Percentiles rank a stretch among this genome's conserved stretches.
phyloP scores from a whole-genome alignment of 92 coral and sea anemone species.

The Heteractis magnifica region DNA sequence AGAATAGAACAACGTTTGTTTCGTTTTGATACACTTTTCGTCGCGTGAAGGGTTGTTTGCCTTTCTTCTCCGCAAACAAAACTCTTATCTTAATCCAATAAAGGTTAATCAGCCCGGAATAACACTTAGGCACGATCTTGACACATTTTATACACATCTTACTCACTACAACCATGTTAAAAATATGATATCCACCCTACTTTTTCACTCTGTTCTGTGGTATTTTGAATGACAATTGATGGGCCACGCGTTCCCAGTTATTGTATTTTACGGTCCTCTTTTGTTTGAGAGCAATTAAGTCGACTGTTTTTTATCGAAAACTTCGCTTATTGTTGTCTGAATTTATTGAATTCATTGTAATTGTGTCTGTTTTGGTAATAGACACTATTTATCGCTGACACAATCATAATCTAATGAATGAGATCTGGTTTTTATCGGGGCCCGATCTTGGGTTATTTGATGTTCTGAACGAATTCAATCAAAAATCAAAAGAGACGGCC shows the following conservation, averaged over 20 bases:
- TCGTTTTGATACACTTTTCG: constrained; percentile 1
- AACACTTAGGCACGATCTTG: constrained; percentile 42
- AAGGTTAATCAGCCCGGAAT: constrained; percentile 32
- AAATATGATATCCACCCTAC: neutral
- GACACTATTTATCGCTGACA: constrained; percentile 21
- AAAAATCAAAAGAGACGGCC: neutral
- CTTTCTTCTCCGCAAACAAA: constrained; percentile 21
- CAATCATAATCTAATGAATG: constrained; percentile 21
- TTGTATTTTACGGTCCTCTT: neutral
- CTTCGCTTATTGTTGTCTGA: constrained; percentile 15
- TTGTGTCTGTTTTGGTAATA: constrained; percentile 23
- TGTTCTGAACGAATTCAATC: constrained; percentile 1
- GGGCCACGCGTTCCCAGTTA: neutral
- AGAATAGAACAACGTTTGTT: neutral
- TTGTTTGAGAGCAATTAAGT: neutral
- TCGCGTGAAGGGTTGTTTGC: constrained; percentile 26
- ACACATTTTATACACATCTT: constrained; percentile 40
- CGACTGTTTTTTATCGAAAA: constrained; percentile 16
- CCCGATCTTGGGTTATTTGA: neutral
- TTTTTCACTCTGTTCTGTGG: neutral
- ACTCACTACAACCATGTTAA: constrained; percentile 1
- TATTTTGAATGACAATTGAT: constrained; percentile 2
- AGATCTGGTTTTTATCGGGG: constrained; percentile 2
- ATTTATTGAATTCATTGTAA: constrained; percentile 8
- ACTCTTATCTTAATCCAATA: constrained; percentile 43